phyloP scores from a whole-genome alignment of 1,140 invertebrate genomes.

The Zaprionus kolodkinae region DNA sequence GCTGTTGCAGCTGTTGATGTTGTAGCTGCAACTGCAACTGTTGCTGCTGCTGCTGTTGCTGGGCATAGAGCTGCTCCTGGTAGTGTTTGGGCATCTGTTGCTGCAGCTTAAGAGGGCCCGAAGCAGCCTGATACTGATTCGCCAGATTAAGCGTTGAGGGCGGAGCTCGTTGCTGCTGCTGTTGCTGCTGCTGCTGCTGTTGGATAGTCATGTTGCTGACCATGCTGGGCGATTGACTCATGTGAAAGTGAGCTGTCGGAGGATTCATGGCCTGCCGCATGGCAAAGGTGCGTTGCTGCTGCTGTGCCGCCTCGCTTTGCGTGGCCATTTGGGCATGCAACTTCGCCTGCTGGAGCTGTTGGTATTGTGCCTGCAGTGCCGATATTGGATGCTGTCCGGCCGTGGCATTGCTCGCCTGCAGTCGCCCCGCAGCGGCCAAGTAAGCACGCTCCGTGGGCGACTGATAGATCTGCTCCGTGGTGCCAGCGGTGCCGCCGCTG shows the following conservation, averaged over 20 bases:
- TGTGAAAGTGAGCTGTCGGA: constrained; percentile 79
- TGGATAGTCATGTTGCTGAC: constrained; percentile 66
- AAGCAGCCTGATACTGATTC: constrained; percentile 78
- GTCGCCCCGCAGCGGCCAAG: constrained; percentile 83
- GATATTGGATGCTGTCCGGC: constrained; percentile 83
- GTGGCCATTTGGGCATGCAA: constrained; percentile 87
- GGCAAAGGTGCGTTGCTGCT: constrained; percentile 87
- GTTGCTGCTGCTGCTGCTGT: constrained; percentile 70
- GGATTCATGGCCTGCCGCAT: constrained; percentile 85
- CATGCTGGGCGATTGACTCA: constrained; percentile 80
- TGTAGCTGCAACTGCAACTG: constrained; percentile 54
- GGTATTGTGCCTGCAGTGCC: constrained; percentile 85
- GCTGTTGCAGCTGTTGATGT: constrained; percentile 62
- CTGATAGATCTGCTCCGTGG: constrained; percentile 73
- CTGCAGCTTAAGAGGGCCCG: constrained; percentile 68
- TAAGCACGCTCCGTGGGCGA: constrained; percentile 82
- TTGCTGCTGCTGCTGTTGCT: constrained; percentile 52
- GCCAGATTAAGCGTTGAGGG: constrained; percentile 75
- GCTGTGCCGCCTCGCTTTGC: constrained; percentile 86
- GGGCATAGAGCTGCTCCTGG: constrained; percentile 72
- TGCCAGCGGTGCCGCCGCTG: constrained; percentile 53
- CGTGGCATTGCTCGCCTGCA: constrained; percentile 84
- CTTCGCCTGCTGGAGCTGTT: constrained; percentile 87
- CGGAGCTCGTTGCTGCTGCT: constrained; percentile 71
- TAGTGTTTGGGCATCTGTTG: constrained; percentile 70